Evolutionary conservation across 2,888 invertebrate species (phyloP), one percentile per base, ranked within the genome.

Genomic region (Caenorhabditis macrosperma): DNA sequence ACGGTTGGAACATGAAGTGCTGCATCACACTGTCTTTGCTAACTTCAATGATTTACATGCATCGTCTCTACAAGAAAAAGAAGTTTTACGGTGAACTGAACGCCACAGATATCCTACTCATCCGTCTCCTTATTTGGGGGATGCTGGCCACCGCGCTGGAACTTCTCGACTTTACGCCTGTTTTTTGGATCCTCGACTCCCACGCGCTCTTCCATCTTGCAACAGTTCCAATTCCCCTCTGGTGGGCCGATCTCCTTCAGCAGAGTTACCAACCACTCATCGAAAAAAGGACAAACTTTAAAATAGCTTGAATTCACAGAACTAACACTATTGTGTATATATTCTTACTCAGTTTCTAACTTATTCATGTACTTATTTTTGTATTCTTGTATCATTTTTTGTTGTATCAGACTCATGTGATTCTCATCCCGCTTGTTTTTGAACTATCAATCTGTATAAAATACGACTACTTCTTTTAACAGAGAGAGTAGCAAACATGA

Each of bases 131-230:
- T 15, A 15, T 84, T 7, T 82, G 85, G 75, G 74, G 78, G 3
- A 82, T 85, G 30, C 61, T 82, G 4, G 63, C 81, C 10, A 68
- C 82, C 7, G 69, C 78, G 0, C 79, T 87, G 26, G 88, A 87
- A 64, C 33, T 88, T n/a, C 55, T 87, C 44, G 88, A 88, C 48
- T 88, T 88, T 54, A 28, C 78, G 12, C 88, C 88, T 9, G 52
- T 88, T n/a, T 81, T 82, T 41, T 87, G 86, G 85, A 72, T 79
- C 9, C 60, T 88, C 57, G 88, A 88, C 60, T 85, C 88, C 2
- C 88, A 88, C 63, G 78, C 88, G 1, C 72, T 88, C 2, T 88
- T 88, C 66, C 88, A 88, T 66, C 48, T 88, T 20, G 80, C 80
- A 3, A 88, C 88, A 10, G 64, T 87, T 9, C 88, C 88, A 7